Base-by-base conservation (phyloP, 2,797 vertebrate species). In the Zenarchopterus dispar region DNA sequence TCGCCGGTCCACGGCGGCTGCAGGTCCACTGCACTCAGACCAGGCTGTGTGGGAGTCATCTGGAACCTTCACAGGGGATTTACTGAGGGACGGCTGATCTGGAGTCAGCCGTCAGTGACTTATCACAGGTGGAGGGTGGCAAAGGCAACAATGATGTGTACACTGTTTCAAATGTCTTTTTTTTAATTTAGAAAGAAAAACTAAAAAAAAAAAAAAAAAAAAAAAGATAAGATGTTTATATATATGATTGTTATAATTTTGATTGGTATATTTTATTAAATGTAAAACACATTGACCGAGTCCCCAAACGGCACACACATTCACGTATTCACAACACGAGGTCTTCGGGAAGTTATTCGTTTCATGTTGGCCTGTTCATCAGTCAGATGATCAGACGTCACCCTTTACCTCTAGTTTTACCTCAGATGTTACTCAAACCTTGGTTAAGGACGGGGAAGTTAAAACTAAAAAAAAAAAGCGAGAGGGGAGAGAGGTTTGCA, bases 191-290 rank as follows among this genome's bases (percentile, higher is more conserved):
- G 68, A 76, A 72, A 88, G 78, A 87, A 89, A 88, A 90, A 79
- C 62, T 69, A 75, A 77, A 5, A 51, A n/a, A n/a, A 61, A 50
- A 58, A 41, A 56, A 45, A 56, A n/a, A 4, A 80, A 89, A 36
- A 10, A 36, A 86, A 86, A 88, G 82, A 84, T 84, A 89, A 87
- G 78, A 85, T 89, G 89, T 92, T 92, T 92, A 90, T 92, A 91
- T 90, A 87, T 92, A 90, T 88, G 73, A 91, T 91, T 91, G 87
- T 90, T 86, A 86, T 91, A 68, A 88, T 85, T 92, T 92, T 77
- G 89, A 92, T 90, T 88, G 89, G 81, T 92, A 88, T 92, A 90
- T 93, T 92, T 93, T 89, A 88, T 85, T 88, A 90, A 86, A 90
- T 91, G 85, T 92, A 84, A 89, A 88, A 91, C 86, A 87, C 86